Conservation (phyloP, 2,888 invertebrate genomes). For the Punctoribates punctum region DNA sequence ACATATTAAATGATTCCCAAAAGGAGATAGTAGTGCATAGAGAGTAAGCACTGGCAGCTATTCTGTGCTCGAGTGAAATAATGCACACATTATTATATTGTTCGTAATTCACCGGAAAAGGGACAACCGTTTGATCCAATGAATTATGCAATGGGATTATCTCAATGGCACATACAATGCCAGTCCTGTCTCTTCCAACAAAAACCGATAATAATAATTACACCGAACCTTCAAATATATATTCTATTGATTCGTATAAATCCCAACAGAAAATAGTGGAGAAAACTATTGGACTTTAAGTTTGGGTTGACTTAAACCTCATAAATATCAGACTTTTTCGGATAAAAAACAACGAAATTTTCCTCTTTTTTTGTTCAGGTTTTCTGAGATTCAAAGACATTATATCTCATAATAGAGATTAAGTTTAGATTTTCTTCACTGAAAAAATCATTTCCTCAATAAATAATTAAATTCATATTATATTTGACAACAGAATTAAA, state of each 20-base stretch:
- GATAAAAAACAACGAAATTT: neutral
- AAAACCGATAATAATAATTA: conserved; percentile 34
- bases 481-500: neutral
- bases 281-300: neutral
- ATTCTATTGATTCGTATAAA: conserved; percentile 10
- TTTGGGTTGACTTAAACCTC: neutral
- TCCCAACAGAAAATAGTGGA: conserved; percentile 10
- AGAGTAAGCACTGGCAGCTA: neutral
- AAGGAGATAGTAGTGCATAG: neutral
- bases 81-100: conserved; percentile 10
- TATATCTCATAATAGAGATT: conserved; percentile 28
- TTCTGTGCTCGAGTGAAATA: neutral
- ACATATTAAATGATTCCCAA: neutral
- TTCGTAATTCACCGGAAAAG: conserved; percentile 36
- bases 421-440: neutral
- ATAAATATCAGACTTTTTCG: conserved; percentile 21
- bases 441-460: conserved; percentile 12
- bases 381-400: neutral
- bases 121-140: conserved; percentile 33
- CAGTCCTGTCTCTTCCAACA: neutral
- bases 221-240: conserved; percentile 33
- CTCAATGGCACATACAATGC: neutral
- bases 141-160: conserved; percentile 42
- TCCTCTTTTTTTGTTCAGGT: neutral
- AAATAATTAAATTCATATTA: conserved; percentile 21